Evolutionary conservation across 2,888 invertebrate species (phyloP), one percentile per base, ranked within the genome.

Genomic region (Phrixothrix hirtus): DNA sequence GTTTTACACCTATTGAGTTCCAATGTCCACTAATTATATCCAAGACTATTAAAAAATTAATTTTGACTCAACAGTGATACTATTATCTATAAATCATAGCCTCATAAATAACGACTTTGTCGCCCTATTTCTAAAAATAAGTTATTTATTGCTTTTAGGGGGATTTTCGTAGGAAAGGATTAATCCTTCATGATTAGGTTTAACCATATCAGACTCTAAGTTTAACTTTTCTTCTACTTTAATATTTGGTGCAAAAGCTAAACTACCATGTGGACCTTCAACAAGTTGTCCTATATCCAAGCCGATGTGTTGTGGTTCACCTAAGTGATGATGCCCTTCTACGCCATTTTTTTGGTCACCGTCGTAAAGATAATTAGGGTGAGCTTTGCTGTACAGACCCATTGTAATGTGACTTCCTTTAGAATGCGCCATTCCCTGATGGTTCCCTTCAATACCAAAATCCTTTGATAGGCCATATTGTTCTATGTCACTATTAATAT

Each of bases 171-270:
- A 83, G 60, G 81, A 78, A 52, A 84, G 77, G 37, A 83, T 79
- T 30, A 81, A 78, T 0, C 83, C 83, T 46, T 81, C 81, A 31
- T 82, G 77, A 30, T 83, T 83, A 1, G 83, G 83, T 56, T 80
- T 81, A 31, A 83, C 70, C 49, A 81, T 78, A 58, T 83, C 81
- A 0, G 81, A 79, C 49, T 81, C 81, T 9, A 83, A 78, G 61
- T 82, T 81, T n/a, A 83, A 73, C 61, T 81, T 82, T 48, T 81
- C 78, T 59, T 81, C 79, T 4, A 79, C 78, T 4, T 67, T 67
- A 6, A 63, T 55, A 38, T 53, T 51, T 0, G 76, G 77, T 47
- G 79, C 75, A 5, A 81, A 67, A 2, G 80, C 78, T 62, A 81
- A 71, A 15, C 81, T 80, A 21, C 81, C 81, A 65, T 82, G 82